Evolutionary conservation across 1,140 invertebrate genomes (phyloP).

Genomic region (Drosophila aff.): DNA sequence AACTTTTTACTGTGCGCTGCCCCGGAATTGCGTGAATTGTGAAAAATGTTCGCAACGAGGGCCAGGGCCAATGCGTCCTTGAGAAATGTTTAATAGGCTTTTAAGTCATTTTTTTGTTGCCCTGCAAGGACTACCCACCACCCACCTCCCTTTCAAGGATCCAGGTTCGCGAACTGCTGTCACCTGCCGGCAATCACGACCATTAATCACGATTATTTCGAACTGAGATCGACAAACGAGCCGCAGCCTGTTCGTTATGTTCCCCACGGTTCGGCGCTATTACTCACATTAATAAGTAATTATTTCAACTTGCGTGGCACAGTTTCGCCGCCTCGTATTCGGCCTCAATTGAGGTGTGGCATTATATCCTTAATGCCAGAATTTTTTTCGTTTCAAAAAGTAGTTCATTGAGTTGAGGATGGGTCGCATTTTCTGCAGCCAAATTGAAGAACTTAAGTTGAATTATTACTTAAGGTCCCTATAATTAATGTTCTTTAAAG

Average conservation of each 20-base stretch:
- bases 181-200: slow-evolving; percentile 48
- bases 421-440: background rate
- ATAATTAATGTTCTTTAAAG: background rate
- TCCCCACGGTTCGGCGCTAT: slow-evolving; percentile 26
- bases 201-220: slow-evolving; percentile 60
- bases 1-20: slow-evolving; percentile 53
- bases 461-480: background rate
- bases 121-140: background rate
- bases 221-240: slow-evolving; percentile 44
- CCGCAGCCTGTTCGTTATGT: slow-evolving; percentile 22
- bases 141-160: background rate
- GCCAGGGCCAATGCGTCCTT: slow-evolving; percentile 21
- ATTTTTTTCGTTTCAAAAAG: slow-evolving; percentile 4
- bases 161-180: slow-evolving; percentile 31
- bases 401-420: background rate
- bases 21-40: slow-evolving; percentile 43
- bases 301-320: slow-evolving; percentile 24
- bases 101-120: slow-evolving; percentile 46
- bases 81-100: slow-evolving; percentile 61
- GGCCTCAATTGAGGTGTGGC: slow-evolving; percentile 15
- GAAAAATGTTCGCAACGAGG: slow-evolving; percentile 26
- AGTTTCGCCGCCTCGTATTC: slow-evolving; percentile 11
- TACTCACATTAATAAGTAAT: slow-evolving; percentile 53
- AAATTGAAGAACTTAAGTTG: background rate
- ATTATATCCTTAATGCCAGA: background rate